Evolutionary conservation across 1,140 invertebrate species (phyloP).

Genomic region (Chymomyza costata): DNA sequence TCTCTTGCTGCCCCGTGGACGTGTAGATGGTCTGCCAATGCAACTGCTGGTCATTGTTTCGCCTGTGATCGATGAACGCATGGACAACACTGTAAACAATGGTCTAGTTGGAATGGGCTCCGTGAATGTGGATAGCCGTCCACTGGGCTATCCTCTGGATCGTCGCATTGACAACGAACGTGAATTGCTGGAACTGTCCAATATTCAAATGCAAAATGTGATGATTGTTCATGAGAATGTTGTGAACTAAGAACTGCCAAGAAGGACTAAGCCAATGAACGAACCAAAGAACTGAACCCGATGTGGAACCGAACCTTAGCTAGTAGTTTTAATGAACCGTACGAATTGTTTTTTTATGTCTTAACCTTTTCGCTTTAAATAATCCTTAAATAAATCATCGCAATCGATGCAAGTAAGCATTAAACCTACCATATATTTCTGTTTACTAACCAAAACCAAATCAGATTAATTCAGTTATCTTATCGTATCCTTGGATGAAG

Average conservation of each 20-base stretch:
- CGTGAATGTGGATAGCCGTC: slow-evolving; percentile 38
- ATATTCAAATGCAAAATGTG: slow-evolving; percentile 66
- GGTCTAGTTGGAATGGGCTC: slow-evolving; percentile 37
- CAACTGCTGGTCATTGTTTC: slow-evolving; percentile 78
- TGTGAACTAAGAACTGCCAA: not conserved
- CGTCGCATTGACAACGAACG: slow-evolving; percentile 60
- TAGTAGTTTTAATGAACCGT: slow-evolving; percentile 24
- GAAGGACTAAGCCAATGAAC: slow-evolving; percentile 26
- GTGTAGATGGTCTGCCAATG: slow-evolving; percentile 78
- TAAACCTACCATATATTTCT: no score
- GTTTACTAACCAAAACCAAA: no score
- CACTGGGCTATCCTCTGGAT: slow-evolving; percentile 75
- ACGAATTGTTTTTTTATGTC: slow-evolving; percentile 15
- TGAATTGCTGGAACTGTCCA: slow-evolving; percentile 53
- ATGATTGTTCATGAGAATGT: slow-evolving; percentile 61
- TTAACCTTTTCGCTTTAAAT: slow-evolving; percentile 16
- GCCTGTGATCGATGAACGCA: slow-evolving; percentile 30
- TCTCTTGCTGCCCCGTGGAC: slow-evolving; percentile 79
- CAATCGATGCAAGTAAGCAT: slow-evolving; percentile 56
- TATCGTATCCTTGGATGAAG: no score
- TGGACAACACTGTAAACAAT: slow-evolving; percentile 8
- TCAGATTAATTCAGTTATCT: no score
- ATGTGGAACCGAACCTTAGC: slow-evolving; percentile 5
- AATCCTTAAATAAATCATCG: slow-evolving; percentile 33
- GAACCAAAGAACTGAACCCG: not conserved